Percentiles rank a stretch among this genome's conserved stretches.
Conservation (phyloP, 2,888 invertebrate genomes). For the Ectemnius continuus region DNA sequence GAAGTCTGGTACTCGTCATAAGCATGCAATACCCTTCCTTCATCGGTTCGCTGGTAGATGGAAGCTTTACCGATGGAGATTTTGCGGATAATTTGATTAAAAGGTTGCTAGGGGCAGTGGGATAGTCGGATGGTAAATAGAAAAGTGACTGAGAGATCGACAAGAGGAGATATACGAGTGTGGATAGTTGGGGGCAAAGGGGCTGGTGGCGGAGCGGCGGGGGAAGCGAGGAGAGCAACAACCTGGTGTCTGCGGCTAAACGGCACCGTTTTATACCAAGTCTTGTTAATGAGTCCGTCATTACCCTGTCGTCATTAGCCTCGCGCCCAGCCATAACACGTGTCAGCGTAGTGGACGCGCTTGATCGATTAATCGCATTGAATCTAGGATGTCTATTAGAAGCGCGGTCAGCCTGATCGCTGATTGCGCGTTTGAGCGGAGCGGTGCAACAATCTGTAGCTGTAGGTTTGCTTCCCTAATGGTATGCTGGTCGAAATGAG, state of each 20-base stretch:
- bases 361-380: constrained; percentile 59
- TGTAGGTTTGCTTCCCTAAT: constrained; percentile 19
- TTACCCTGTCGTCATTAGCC: constrained; percentile 60
- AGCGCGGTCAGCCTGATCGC: constrained; percentile 41
- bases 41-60: background rate
- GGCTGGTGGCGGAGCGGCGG: no score
- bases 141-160: constrained; percentile 45
- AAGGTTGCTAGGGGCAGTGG: background rate
- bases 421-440: constrained; percentile 53
- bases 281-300: constrained; percentile 61
- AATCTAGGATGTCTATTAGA: constrained; percentile 59
- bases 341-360: constrained; percentile 28
- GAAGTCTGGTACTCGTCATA: constrained; percentile 72
- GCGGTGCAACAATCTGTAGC: constrained; percentile 25
- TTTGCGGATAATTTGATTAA: background rate
- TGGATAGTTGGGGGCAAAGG: background rate
- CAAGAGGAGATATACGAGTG: background rate
- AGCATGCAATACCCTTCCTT: constrained; percentile 30
- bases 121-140: constrained; percentile 40
- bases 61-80: no score
- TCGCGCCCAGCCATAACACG: constrained; percentile 50
- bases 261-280: constrained; percentile 54
- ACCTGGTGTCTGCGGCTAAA: constrained; percentile 57
- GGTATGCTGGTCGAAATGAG: constrained; percentile 6
- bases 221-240: constrained; percentile 42